Percentiles rank a stretch among this genome's conserved stretches.
Evolutionary conservation across 1,140 invertebrate species (phyloP).

Genomic region (Eciton burchellii): DNA sequence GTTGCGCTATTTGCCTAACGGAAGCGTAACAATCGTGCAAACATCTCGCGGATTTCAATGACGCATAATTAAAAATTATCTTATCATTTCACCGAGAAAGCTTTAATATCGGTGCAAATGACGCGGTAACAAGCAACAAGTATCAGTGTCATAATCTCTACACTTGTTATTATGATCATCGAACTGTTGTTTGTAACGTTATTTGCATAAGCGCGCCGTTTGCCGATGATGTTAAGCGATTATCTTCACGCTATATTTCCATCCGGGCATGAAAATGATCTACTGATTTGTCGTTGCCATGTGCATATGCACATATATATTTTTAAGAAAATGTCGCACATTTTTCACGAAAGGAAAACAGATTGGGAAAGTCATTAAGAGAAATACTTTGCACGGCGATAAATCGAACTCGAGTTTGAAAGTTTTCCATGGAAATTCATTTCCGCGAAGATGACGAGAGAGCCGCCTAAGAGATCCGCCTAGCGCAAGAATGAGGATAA

Average conservation of each 20-base stretch:
- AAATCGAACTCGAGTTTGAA: constrained; percentile 42
- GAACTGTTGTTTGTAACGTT: too few species aligned
- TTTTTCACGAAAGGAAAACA: constrained; percentile 2
- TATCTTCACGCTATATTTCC: background rate
- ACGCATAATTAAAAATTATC: background rate
- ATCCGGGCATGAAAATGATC: background rate
- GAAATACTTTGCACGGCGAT: constrained; percentile 51
- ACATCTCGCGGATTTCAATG: too few species aligned
- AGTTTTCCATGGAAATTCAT: constrained; percentile 52
- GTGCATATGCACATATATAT: background rate
- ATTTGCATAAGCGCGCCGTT: too few species aligned
- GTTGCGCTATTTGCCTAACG: too few species aligned
- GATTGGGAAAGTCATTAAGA: constrained; percentile 18
- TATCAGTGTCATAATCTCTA: too few species aligned
- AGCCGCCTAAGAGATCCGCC: constrained; percentile 2
- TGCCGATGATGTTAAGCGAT: too few species aligned
- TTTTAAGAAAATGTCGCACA: background rate
- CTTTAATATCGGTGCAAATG: too few species aligned
- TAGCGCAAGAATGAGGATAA: background rate
- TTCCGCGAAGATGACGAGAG: constrained; percentile 48
- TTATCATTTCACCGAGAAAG: too few species aligned
- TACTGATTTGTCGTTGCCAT: background rate
- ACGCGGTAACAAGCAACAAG: too few species aligned
- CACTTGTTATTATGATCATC: too few species aligned
- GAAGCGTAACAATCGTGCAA: too few species aligned